Evolutionary conservation across 2,797 vertebrate species (phyloP).

Genomic region (Rhynchotus rufescens): DNA sequence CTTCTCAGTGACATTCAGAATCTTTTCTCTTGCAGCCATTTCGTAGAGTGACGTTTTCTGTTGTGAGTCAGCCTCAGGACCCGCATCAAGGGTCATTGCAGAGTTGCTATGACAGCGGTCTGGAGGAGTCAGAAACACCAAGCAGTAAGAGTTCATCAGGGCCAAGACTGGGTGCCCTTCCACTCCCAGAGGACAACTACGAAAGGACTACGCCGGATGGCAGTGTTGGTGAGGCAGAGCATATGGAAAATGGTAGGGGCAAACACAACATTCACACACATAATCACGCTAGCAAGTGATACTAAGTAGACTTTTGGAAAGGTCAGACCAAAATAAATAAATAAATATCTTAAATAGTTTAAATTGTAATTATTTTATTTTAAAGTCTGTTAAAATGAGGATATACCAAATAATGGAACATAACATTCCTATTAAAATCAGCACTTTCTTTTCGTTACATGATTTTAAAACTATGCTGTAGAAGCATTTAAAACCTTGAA

Average conservation of each 20-base stretch:
- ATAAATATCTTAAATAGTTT: constrained; percentile 56
- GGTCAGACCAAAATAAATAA: constrained; percentile 68
- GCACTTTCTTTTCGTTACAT: not conserved
- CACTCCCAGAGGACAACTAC: constrained; percentile 99
- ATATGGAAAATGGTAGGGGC: constrained; percentile 99
- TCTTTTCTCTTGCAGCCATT: constrained; percentile 99
- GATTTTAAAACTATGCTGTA: constrained; percentile 51
- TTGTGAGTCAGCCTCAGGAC: constrained; percentile 99
- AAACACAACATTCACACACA: constrained; percentile 89
- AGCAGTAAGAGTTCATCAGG: constrained; percentile 99
- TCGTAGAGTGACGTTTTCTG: constrained; percentile 99
- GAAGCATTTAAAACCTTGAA: constrained; percentile 45
- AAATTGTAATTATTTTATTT: constrained; percentile 53
- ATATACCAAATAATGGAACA: constrained; percentile 62
- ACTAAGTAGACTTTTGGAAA: constrained; percentile 71
- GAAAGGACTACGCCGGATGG: constrained; percentile 99
- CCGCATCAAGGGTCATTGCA: constrained; percentile 99
- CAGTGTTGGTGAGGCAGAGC: constrained; percentile 99
- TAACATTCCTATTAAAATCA: constrained; percentile 62
- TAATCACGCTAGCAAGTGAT: constrained; percentile 79
- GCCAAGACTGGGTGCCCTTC: constrained; percentile 97
- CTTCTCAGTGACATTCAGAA: constrained; percentile 92
- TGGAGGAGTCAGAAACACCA: constrained; percentile 99
- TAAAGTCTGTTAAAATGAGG: constrained; percentile 56
- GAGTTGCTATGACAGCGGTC: constrained; percentile 99